These are phyloP conservation scores for Brienomyrus longianalis DNA, from an alignment of 2,113 vertebrate genomes.

Conservation along the genomic window DNA sequence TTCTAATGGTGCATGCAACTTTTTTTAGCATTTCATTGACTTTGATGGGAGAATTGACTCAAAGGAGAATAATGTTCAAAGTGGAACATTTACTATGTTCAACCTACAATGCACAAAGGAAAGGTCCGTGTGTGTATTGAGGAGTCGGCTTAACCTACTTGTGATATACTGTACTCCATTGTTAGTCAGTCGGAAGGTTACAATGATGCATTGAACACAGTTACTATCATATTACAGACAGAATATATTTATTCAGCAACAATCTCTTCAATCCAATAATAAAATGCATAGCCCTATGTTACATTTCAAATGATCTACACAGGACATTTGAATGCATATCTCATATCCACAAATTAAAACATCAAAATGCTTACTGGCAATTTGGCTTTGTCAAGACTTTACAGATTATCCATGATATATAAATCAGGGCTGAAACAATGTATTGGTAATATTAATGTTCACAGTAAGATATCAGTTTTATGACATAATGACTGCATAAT, in stretches of 20 bases:
- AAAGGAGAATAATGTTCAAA: not conserved
- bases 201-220: no score
- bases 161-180: not conserved
- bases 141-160: not conserved
- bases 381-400: constrained; percentile 30
- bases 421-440: not conserved
- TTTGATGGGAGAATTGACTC: no score
- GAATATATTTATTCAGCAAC: constrained; percentile 3
- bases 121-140: not conserved
- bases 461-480: not conserved
- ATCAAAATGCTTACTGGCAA: constrained; percentile 37
- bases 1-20: no score
- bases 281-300: not conserved
- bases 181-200: not conserved
- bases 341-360: constrained; percentile 1
- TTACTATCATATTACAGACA: not conserved
- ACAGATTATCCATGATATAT: not conserved
- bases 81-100: not conserved
- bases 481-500: not conserved
- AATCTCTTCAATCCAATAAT: not conserved
- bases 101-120: not conserved
- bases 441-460: not conserved
- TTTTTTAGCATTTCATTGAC: no score
- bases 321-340: not conserved
- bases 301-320: not conserved